Base-by-base conservation (phyloP, 2,888 invertebrate species). In the Heliconius ethilla region DNA sequence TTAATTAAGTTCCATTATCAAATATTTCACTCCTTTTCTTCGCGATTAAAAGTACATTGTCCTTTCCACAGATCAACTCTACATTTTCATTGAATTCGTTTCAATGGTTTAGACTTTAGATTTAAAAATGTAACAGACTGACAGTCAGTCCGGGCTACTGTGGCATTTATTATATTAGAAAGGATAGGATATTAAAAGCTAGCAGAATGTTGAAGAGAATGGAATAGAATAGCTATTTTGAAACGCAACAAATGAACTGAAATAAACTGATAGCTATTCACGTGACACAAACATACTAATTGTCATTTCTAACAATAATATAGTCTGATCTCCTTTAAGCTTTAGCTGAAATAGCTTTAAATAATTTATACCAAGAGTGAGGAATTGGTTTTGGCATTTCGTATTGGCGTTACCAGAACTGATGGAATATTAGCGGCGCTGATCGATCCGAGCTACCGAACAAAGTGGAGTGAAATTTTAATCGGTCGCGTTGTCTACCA, bases 391-490 rank as follows among this genome's bases (percentile, higher is more conserved):
- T 88, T 27, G 27, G 27, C 27, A 86, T 87, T 88, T 88, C 83
- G 86, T 85, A 84, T 85, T 86, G 83, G 85, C 83, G 85, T 86
- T 88, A 85, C 88, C 86, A 83, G 83, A 84, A 87, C 87, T 45
- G 29, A 74, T 11, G 25, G 18, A 74, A 63, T 29, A 74, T 90
- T 90, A 92, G 88, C 87, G 86, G 87, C 84, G 86, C 85, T 86
- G 86, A 92, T 91, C 90, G 92, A 92, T 92, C 91, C 86, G 89
- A 87, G 90, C 90, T 90, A 83, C 85, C 86, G 89, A 89, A 92
- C 92, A 91, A 91, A 91, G 91, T 90, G 91, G 88, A 88, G 92
- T 94, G 92, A 94, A 94, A 93, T 90, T 94, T 93, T 94, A 93
- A 94, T 93, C 90, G 91, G 89, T 89, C 88, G 88, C 88, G 88